These are phyloP conservation scores for Hypocryptadius cinnamomeus DNA, from an alignment of 2,113 vertebrate species.

Conservation along the genomic window DNA sequence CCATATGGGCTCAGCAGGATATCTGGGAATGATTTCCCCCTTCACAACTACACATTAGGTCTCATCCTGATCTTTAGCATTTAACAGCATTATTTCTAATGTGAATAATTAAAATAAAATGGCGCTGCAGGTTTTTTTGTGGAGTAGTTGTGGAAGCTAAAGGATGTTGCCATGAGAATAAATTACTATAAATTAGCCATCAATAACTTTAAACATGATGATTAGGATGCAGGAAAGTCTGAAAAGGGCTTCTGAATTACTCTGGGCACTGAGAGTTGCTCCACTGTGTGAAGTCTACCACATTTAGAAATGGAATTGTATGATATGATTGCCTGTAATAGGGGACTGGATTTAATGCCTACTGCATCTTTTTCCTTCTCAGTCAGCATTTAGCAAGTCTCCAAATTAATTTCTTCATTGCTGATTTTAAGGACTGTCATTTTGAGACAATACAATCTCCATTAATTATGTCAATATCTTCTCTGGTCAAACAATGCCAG, in stretches of 20 bases:
- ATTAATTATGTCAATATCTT: not conserved
- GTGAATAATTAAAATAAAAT: conserved; percentile 12
- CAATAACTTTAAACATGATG: not conserved
- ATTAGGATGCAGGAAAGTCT: not conserved
- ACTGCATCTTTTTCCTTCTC: not conserved
- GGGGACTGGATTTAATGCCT: not conserved
- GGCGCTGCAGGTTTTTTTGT: not conserved
- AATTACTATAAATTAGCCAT: not conserved
- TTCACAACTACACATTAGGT: not conserved
- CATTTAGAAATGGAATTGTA: not conserved
- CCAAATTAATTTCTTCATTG: not conserved
- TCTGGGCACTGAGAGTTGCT: not conserved
- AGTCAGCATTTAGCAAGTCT: not conserved
- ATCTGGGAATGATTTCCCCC: not conserved
- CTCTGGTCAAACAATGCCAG: not conserved
- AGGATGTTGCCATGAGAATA: not conserved
- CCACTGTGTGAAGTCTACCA: not conserved
- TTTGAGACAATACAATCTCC: not conserved
- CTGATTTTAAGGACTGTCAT: not conserved
- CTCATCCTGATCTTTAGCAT: not conserved
- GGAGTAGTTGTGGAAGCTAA: not conserved
- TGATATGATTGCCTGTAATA: not conserved
- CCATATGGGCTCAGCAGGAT: conserved; percentile 6
- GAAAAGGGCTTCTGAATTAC: not conserved
- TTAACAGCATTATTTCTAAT: not conserved